Evolutionary conservation across 2,797 vertebrate species (phyloP).

Genomic region (Rhinella marina): DNA sequence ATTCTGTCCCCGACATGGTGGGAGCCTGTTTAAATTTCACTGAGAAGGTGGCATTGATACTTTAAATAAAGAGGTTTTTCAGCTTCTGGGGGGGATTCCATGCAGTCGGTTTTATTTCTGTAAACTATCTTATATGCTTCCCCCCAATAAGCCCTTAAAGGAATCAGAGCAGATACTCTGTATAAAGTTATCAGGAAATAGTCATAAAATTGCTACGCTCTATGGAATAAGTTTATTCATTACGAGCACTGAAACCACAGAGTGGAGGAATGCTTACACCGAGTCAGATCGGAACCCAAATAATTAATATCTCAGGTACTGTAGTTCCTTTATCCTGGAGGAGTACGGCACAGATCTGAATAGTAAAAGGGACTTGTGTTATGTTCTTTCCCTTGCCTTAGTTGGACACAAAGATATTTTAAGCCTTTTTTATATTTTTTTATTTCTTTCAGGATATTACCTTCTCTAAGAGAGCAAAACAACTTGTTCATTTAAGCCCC

Average conservation of each 20-base stretch:
- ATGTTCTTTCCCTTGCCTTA: conserved; percentile 15
- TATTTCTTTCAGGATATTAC: conserved; percentile 43
- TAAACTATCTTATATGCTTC: conserved; percentile 34
- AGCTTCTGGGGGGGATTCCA: conserved; percentile 17
- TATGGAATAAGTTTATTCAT: conserved; percentile 56
- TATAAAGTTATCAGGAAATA: conserved; percentile 38
- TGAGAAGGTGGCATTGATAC: conserved; percentile 36
- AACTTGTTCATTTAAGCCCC: background rate
- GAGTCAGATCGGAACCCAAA: conserved; percentile 67
- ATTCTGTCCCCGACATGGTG: conserved; percentile 25
- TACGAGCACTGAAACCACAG: conserved; percentile 72
- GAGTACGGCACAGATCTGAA: conserved; percentile 64
- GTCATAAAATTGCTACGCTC: conserved; percentile 49
- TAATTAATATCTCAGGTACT: conserved; percentile 63
- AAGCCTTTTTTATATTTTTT: conserved; percentile 28
- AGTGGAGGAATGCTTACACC: conserved; percentile 67
- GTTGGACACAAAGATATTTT: conserved; percentile 37
- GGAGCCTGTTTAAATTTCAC: conserved; percentile 10
- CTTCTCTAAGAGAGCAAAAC: conserved; percentile 22
- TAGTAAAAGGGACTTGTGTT: conserved; percentile 65
- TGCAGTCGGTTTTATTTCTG: conserved; percentile 23
- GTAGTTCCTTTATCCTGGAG: conserved; percentile 63
- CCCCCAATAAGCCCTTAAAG: conserved; percentile 43
- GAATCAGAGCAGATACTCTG: conserved; percentile 61
- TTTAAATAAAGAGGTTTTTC: conserved; percentile 38